Conservation (phyloP, 2,888 invertebrate genomes). For the Melipona bicolor region DNA sequence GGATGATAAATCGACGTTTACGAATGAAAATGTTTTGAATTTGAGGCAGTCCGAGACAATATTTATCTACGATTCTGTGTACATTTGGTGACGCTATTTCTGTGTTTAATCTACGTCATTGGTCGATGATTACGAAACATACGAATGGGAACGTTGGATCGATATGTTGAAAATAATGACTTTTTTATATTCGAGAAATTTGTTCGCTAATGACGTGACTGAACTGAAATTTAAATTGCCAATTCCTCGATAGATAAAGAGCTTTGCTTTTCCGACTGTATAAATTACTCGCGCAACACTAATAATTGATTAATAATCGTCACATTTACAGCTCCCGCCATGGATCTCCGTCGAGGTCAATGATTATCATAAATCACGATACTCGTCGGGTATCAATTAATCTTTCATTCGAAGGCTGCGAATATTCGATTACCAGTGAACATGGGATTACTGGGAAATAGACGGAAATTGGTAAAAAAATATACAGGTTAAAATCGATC, state of each 20-base stretch:
- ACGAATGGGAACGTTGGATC: constrained; percentile 1
- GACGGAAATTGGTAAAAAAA: neutral
- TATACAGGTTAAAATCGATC: neutral
- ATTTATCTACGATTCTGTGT: constrained; percentile 13
- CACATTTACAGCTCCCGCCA: neutral
- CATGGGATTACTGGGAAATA: neutral
- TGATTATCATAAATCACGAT: constrained; percentile 10
- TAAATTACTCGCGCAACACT: constrained; percentile 28
- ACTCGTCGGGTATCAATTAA: constrained; percentile 4
- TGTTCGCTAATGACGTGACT: neutral
- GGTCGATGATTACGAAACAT: neutral
- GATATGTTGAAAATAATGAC: neutral
- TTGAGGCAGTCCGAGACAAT: neutral
- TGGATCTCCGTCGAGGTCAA: neutral
- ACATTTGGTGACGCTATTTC: neutral
- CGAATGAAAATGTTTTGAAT: neutral
- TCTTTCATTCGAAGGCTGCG: neutral
- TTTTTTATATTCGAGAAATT: neutral
- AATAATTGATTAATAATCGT: constrained; percentile 24
- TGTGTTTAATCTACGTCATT: neutral
- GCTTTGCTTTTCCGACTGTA: neutral
- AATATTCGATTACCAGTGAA: neutral
- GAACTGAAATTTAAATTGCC: constrained; percentile 35
- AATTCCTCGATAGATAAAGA: constrained; percentile 1
- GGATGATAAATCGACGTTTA: neutral